Conservation (phyloP, 1,140 invertebrate genomes). For the Caenorhabditis tropicalis region DNA sequence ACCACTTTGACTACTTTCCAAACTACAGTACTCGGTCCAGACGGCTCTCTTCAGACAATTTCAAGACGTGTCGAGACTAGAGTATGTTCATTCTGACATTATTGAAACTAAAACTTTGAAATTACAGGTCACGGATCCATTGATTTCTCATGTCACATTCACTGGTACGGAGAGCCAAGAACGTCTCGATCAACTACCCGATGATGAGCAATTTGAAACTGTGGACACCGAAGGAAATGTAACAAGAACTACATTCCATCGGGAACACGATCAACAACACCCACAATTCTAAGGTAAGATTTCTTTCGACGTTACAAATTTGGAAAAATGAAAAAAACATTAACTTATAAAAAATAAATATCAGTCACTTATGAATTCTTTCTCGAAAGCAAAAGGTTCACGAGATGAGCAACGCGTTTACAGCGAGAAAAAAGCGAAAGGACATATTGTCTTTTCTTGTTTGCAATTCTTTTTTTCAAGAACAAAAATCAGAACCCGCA, state of each 20-base stretch:
- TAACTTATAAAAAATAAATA: too few relatives aligned
- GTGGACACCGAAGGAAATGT: constrained; percentile 49
- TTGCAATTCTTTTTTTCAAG: too few relatives aligned
- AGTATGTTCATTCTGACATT: constrained; percentile 35
- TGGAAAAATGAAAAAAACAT: too few relatives aligned
- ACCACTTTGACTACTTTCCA: constrained; percentile 69
- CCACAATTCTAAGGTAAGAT: constrained; percentile 12
- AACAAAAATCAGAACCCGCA: too few relatives aligned
- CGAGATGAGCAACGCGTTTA: too few relatives aligned
- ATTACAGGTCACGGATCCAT: constrained; percentile 59
- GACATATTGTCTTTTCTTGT: too few relatives aligned
- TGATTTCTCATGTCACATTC: constrained; percentile 65
- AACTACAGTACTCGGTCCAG: constrained; percentile 58
- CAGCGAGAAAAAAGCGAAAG: too few relatives aligned
- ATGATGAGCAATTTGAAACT: constrained; percentile 50
- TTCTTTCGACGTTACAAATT: too few relatives aligned
- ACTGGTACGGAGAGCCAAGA: constrained; percentile 68
- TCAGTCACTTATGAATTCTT: too few relatives aligned
- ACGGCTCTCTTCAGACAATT: constrained; percentile 67
- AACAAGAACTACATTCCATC: constrained; percentile 47
- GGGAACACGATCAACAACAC: neutral
- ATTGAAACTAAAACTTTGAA: neutral
- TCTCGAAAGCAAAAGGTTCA: too few relatives aligned
- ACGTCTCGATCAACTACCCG: constrained; percentile 60
- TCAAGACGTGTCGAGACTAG: constrained; percentile 65